Base-by-base conservation (phyloP, 2,888 invertebrate genomes). In the Thymelicus acteon region DNA sequence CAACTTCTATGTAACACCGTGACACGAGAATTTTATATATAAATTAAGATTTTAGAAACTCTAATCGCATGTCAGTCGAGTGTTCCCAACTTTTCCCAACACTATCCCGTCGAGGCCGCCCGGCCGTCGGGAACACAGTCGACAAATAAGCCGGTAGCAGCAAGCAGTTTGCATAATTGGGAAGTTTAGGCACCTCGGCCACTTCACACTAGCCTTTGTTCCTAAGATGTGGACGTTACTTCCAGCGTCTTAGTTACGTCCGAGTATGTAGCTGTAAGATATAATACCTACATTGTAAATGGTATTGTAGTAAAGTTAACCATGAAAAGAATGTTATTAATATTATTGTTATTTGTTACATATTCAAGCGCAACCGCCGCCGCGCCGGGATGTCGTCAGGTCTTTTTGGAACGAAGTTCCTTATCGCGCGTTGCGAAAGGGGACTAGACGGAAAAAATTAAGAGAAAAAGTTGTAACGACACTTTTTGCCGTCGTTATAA, bases 151-250 rank as follows among this genome's bases (percentile, higher is more conserved):
- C 81, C 81, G 75, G 75, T 52, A 80, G 78, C 80, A 82, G 80
- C 81, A 79, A 78, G 80, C 84, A 84, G 87, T 88, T 87, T 86
- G 85, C 88, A 87, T 87, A 88, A 88, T 88, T 87, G 87, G 57
- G 52, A 62, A 62, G 62, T 47, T 81, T 82, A 81, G 75, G 78
- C 77, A 79, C 75, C 57, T 44, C 60, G 54, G 44, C 61, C 65
- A 60, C 71, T 61, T 62, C 71, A 62, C 62, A 62, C 47, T 39
- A 5, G 39, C 71, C 61, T 67, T 61, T 67, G 54, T 71, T 60
- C 39, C 62, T 31, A 48, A 68, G 61, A 63, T 63, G 63, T 52
- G 62, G 62, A 62, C 62, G 47, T 62, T 62, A 62, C 44, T 61
- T 62, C 31, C 37, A 62, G 62, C 47, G n/a, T 48, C 62, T 62